Evolutionary conservation across 2,113 vertebrate species (phyloP), one percentile per base, ranked within the genome.

Genomic region (Spermophilus dauricus): DNA sequence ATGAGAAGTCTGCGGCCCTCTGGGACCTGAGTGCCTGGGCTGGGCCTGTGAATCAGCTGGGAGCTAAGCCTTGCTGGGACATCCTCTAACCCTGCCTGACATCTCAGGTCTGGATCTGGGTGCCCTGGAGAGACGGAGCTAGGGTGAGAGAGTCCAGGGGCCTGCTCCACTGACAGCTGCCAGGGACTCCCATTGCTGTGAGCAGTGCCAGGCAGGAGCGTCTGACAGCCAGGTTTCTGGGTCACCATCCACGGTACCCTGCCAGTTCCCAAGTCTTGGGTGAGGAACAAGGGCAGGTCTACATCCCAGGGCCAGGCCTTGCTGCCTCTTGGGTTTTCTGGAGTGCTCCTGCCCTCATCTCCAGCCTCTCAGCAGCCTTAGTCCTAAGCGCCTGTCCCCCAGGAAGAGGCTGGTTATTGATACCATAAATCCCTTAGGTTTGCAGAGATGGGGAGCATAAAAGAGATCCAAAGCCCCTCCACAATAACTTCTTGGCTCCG

Each of bases 151-250:
- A 70, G 84, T 8, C 53, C 37, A 69, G 51, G 72, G 48, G n/a
- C 58, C 34, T 76, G 7, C 51, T 56, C 17, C 16, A 17, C 45
- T 11, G 48, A 70, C 80, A 16, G 67, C 69, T 32, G 87, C 92
- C 56, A 56, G 37, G 63, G 73, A 24, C 72, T 76, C 58, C 37
- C 30, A 3, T 24, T 26, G 5, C 16, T 42, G 87, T 65, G 78
- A 86, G 56, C 91, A 89, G 82, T 77, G 88, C 91, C 63, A 78
- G 88, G 87, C 75, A 73, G 93, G 94, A 86, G 86, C 86, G 63
- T 77, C 94, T 86, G 89, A 96, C 86, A 76, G 86, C 42, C 82
- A 78, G 89, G 89, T 96, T 97, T 97, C 96, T 97, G 92, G 97
- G 96, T 97, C 95, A 97, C 86, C 84, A 56, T 84, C 37, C 83